A percentile compares a stretch with the other conserved stretches of the same genome.
phyloP scores from a whole-genome alignment of 2,888 invertebrate genomes.

The Caenorhabditis sp. region DNA sequence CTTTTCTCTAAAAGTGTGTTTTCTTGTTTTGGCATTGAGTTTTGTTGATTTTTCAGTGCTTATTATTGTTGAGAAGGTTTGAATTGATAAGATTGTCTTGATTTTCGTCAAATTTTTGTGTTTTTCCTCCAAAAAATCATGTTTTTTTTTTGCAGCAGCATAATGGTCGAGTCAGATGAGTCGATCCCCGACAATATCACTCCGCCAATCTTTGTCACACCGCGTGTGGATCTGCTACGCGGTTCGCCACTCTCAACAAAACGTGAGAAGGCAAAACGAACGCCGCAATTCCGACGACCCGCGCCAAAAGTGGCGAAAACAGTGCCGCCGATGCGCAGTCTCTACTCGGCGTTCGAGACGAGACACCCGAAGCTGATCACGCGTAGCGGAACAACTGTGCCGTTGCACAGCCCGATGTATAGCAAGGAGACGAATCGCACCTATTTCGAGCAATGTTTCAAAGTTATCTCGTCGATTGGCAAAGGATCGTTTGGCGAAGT shows the following conservation, averaged over 20 bases:
- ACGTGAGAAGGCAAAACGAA: conserved; percentile 31
- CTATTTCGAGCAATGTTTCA: conserved; percentile 80
- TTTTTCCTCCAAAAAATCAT: background rate
- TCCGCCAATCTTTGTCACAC: conserved; percentile 17
- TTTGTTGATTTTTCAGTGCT: background rate
- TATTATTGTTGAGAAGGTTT: background rate
- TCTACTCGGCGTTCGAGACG: conserved; percentile 8
- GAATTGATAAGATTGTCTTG: too few relatives aligned
- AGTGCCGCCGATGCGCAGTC: conserved; percentile 37
- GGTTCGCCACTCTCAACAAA: conserved; percentile 53
- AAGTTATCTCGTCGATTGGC: conserved; percentile 77
- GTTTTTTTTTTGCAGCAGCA: background rate
- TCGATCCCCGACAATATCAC: conserved; percentile 4
- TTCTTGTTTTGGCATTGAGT: background rate
- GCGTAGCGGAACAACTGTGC: conserved; percentile 6
- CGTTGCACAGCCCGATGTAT: conserved; percentile 64
- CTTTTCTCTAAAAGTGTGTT: background rate
- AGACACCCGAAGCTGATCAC: conserved; percentile 13
- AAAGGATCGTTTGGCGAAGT: conserved; percentile 82
- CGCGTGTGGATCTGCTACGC: conserved; percentile 12
- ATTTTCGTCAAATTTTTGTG: too few relatives aligned
- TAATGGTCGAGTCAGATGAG: conserved; percentile 14
- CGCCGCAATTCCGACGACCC: conserved; percentile 22
- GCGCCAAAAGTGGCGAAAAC: conserved; percentile 41
- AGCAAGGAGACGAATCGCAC: conserved; percentile 72